Base-by-base conservation (phyloP, 2,113 vertebrate species). In the Dryoscopus gambensis region DNA sequence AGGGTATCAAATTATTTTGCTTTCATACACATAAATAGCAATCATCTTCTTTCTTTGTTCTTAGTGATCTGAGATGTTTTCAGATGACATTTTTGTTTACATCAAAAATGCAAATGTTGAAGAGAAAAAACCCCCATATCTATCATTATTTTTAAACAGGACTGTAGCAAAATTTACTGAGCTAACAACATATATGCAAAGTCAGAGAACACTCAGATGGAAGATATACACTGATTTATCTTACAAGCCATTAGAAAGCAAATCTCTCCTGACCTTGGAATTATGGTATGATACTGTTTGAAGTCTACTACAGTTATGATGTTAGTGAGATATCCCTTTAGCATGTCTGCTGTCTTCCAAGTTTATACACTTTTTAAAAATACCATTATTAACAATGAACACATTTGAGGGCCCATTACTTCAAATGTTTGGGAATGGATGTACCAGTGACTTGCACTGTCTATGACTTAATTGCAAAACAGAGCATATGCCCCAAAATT, bases 41-140 rank as follows among this genome's bases (percentile, higher is more conserved):
- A 49, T 35, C 30, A 67, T 62, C 31, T 62, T 84, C 44, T 47
- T 85, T 20, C 37, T 50, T 63, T n/a, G 53, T 81, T 28, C 62
- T 76, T 25, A 70, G 37, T 17, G 25, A 87, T 60, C 46, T 30
- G 16, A 15, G 11, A 31, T 46, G 2, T 35, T 93, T 82, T 50
- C 31, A 80, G 40, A 67, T 42, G 1, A 59, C 6, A 47, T 53
- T 84, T 88, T 68, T 83, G 13, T 75, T 88, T 75, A 44, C 49
- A 70, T 30, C 15, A 87, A 94, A 88, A 89, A 79, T 19, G 13
- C 21, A 55, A 37, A 57, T 13, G 9, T 8, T 91, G n/a, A 80
- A 89, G 62, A 65, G 37, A 73, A 76, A 64, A 93, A 53, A 57
- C 9, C 0, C 0, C 6, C 10, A 4, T 0, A 0, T 8, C 27